Evolutionary conservation across 2,797 vertebrate genomes (phyloP).

Genomic region (Sarcoramphus papa): DNA sequence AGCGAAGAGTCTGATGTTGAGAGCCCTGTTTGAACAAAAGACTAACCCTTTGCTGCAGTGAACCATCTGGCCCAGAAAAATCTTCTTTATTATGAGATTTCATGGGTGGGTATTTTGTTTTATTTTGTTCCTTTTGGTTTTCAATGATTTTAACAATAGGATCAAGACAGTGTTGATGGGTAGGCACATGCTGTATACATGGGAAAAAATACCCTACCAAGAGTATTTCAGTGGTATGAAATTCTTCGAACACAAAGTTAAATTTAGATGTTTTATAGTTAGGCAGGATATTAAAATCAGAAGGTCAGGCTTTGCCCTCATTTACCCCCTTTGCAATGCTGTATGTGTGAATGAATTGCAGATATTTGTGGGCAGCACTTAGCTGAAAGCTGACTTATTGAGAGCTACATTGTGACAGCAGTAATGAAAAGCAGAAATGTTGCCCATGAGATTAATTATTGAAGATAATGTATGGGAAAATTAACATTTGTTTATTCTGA

Average conservation of each 20-base stretch:
- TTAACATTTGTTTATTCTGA: not conserved
- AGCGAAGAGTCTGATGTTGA: fast-evolving
- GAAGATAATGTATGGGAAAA: not conserved
- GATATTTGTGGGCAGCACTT: not conserved
- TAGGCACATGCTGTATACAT: not conserved
- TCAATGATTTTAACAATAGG: not conserved
- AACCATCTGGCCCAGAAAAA: not conserved
- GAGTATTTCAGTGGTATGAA: not conserved
- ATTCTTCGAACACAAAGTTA: not conserved
- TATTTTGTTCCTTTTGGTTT: not conserved
- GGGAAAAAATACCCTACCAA: not conserved
- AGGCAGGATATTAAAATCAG: not conserved
- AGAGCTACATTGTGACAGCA: not conserved
- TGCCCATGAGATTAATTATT: not conserved
- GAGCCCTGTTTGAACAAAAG: not conserved
- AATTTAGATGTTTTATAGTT: not conserved
- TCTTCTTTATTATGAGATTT: not conserved
- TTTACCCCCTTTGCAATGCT: not conserved
- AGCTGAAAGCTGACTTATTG: not conserved
- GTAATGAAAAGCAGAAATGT: not conserved
- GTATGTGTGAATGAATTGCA: not conserved
- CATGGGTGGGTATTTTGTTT: not conserved
- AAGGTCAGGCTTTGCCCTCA: not conserved
- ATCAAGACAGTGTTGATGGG: not conserved
- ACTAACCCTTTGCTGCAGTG: not conserved